Base-by-base conservation (phyloP, 2,797 vertebrate genomes). In the Poecilia wingei region DNA sequence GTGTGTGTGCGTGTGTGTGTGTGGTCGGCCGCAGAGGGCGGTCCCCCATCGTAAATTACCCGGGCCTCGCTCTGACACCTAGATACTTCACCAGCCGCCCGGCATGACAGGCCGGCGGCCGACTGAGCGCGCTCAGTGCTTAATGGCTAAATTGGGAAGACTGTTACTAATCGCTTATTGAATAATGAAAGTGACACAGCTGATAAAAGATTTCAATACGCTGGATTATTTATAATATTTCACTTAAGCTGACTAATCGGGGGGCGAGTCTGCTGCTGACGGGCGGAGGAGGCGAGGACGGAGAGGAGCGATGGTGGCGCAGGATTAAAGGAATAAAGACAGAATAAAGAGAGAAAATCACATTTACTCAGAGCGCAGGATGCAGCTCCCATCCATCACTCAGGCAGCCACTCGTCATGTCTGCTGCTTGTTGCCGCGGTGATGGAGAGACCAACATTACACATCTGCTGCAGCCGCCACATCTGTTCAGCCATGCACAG, bases 121-220 rank as follows among this genome's bases (percentile, higher is more conserved):
- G 82, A 69, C 82, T 5, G 68, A 82, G 90, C 66, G 78, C 91
- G 83, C 93, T 89, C 92, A 46, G 85, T 94, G 94, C 93, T 96
- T 96, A 97, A 95, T 93, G 95, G 95, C 95, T 95, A 96, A 95
- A 95, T 94, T 96, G 95, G 96, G 92, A 93, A 93, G 95, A 96
- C 96, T 92, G 96, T 95, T 95, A 94, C 96, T 97, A 96, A 97
- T 97, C 95, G 88, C 94, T 96, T 95, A 96, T 86, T 97, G 97
- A 98, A 97, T 97, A 97, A 98, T 98, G 97, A 95, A 97, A 96
- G 96, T 96, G 97, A 96, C 97, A 97, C 94, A 96, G 93, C 96
- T 96, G 97, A 97, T 97, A 97, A 97, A 97, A 97, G 97, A 96
- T 95, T 97, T 97, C 97, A 97, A 96, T 97, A 96, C 89, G 82